phyloP scores from a whole-genome alignment of 2,888 invertebrate species.

The Eilema griseolum region DNA sequence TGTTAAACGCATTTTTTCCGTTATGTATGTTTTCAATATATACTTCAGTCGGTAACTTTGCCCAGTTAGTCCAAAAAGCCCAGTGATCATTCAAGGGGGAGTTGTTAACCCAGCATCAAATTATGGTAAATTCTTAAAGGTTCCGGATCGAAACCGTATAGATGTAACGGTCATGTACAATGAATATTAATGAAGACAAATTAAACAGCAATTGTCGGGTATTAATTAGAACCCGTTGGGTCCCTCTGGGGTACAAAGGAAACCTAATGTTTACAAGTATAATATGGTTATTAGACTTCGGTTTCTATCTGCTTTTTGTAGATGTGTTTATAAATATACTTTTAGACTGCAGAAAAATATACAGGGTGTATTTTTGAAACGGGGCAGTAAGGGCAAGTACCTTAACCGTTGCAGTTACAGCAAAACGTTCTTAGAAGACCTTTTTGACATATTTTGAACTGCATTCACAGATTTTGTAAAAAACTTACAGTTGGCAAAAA shows the following conservation, averaged over 20 bases:
- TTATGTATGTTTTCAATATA: neutral
- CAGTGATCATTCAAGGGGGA: neutral
- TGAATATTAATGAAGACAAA: slow-evolving; percentile 25
- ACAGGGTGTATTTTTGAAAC: too few relatives aligned
- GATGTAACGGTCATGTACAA: slow-evolving; percentile 20
- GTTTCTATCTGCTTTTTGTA: neutral
- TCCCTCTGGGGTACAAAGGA: neutral
- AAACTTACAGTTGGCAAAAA: too few relatives aligned
- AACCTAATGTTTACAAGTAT: neutral
- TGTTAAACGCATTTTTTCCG: too few relatives aligned
- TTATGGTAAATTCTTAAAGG: slow-evolving; percentile 2
- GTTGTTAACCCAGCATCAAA: neutral
- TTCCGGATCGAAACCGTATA: neutral
- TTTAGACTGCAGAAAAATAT: too few relatives aligned
- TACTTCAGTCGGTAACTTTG: neutral
- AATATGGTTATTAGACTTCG: neutral
- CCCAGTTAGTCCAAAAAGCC: neutral
- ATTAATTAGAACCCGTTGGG: slow-evolving; percentile 15
- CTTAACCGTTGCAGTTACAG: too few relatives aligned
- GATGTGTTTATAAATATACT: too few relatives aligned
- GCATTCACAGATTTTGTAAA: too few relatives aligned
- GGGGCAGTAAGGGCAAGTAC: too few relatives aligned
- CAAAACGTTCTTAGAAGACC: too few relatives aligned
- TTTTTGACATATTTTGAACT: too few relatives aligned
- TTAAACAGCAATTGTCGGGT: slow-evolving; percentile 19